Conservation (phyloP, 2,888 invertebrate genomes). For the Drosophila neutralis region DNA sequence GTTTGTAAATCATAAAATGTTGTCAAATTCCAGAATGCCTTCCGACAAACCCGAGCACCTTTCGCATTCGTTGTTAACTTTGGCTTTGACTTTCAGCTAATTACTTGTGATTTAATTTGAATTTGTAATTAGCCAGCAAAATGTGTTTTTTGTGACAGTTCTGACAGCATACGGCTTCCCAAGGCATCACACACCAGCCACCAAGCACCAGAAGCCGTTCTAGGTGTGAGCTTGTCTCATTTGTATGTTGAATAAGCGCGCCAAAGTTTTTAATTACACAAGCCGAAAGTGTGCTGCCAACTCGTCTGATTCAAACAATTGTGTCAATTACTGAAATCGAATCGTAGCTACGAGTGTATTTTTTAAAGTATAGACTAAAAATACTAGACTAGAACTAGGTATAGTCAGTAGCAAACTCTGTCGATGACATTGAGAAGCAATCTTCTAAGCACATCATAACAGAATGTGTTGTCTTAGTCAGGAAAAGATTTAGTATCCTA, state of each 20-base stretch:
- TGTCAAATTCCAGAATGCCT: constrained; percentile 60
- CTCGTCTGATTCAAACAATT: neutral
- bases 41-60: constrained; percentile 10
- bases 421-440: neutral
- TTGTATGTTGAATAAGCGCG: constrained; percentile 52
- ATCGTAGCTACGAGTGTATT: neutral
- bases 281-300: constrained; percentile 22
- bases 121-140: constrained; percentile 81
- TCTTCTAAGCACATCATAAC: neutral
- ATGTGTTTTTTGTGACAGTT: constrained; percentile 74
- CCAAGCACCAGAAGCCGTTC: neutral
- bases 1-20: constrained; percentile 75
- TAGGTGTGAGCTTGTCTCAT: constrained; percentile 44
- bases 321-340: neutral
- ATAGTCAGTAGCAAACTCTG: neutral
- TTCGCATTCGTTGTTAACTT: constrained; percentile 35
- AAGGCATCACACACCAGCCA: constrained; percentile 3
- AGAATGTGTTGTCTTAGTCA: neutral
- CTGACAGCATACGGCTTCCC: constrained; percentile 51
- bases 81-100: constrained; percentile 69
- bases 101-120: constrained; percentile 81
- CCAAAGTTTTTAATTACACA: constrained; percentile 65
- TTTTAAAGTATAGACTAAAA: neutral
- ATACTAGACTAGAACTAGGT: neutral
- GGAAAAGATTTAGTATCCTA: neutral